Evolutionary conservation across 1,140 invertebrate genomes (phyloP), one percentile per base, ranked within the genome.

Genomic region (Megalopta genalis): DNA sequence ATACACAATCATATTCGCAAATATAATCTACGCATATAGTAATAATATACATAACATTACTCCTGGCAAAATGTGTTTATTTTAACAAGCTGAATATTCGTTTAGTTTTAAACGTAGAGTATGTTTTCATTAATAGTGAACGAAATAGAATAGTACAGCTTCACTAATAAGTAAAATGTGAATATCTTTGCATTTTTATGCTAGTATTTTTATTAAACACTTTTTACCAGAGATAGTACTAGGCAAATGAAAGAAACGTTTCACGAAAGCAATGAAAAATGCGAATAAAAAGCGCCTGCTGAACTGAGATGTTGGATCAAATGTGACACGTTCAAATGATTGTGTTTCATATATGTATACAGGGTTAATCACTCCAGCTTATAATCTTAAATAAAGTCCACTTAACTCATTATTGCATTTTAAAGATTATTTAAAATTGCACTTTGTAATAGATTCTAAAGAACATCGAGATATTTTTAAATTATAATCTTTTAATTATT

Each of bases 231-330:
- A 21, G 14, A 5, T 52, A 52, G 49, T 21, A 86, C 71, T 81
- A 74, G 77, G 78, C 84, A 65, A 84, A 85, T 69, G 25, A 71
- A 82, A 77, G 49, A 80, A 85, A 76, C 32, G 46, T 77, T 60
- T 46, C 23, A 86, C 60, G 14, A 77, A 80, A 87, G 77, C 73
- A 68, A 86, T 78, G 68, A 71, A 42, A 85, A 79, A 81, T 82
- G 80, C 75, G 68, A 67, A 80, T 79, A 87, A 88, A 32, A 88
- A 88, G 86, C 87, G 68, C 76, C 78, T 88, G 82, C 82, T 82
- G 77, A 80, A 65, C 39, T 70, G 66, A 77, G 59, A 68, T 77
- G 21, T 80, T 73, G n/a, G 64, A 46, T 37, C 42, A 59, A 8
- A 80, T 37, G 52, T 69, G 65, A 12, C 27, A 42, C 23, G 54